Evolutionary conservation across 2,888 invertebrate genomes (phyloP).

Genomic region (Erebia ligea): DNA sequence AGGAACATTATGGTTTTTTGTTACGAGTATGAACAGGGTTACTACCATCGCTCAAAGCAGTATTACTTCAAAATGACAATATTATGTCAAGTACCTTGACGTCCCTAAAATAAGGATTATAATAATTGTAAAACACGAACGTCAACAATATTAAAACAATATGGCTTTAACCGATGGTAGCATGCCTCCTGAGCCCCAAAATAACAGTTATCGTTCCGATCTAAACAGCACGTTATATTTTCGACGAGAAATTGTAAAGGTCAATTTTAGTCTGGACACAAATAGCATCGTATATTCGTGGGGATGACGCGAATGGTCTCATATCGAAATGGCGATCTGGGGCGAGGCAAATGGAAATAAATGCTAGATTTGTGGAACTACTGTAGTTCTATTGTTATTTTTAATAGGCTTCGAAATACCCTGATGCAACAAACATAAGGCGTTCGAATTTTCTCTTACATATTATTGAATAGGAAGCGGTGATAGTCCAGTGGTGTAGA

Average conservation of each 20-base stretch:
- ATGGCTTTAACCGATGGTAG: no score
- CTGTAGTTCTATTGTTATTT: not conserved
- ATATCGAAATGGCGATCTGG: conserved; percentile 16
- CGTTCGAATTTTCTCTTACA: no score
- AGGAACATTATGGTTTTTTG: no score
- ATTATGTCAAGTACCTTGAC: no score
- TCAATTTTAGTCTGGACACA: conserved; percentile 21
- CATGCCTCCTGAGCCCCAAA: not conserved
- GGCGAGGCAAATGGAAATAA: conserved; percentile 13
- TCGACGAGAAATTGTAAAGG: conserved; percentile 4
- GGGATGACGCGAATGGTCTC: conserved; percentile 2
- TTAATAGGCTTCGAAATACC: not conserved
- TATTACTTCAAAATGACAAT: no score
- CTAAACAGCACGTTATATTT: conserved; percentile 14
- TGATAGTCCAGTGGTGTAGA: no score
- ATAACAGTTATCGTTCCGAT: conserved; percentile 5
- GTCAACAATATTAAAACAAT: no score
- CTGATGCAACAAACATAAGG: not conserved
- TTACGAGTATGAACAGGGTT: no score
- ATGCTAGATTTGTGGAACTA: conserved; percentile 5
- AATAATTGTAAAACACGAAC: no score
- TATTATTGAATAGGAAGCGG: no score
- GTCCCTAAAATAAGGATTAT: no score
- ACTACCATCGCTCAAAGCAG: no score
- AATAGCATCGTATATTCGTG: conserved; percentile 19